Evolutionary conservation across 2,888 invertebrate species (phyloP).

Genomic region (Dryobota labecula): DNA sequence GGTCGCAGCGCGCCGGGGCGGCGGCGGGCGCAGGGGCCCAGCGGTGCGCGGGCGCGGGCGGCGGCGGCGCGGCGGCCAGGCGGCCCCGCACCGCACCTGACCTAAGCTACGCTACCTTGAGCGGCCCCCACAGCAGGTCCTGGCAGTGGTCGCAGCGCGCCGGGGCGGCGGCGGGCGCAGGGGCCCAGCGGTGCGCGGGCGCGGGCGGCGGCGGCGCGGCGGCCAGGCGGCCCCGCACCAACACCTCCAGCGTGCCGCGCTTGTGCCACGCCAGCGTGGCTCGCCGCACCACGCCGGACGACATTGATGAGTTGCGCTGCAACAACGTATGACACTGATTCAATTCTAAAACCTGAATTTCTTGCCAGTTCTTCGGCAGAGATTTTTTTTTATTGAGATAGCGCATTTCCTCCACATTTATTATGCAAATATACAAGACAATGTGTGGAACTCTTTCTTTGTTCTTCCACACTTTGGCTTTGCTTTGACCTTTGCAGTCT

Average conservation of each 20-base stretch:
- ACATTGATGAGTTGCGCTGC: slow-evolving; percentile 95
- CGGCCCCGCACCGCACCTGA: slow-evolving; percentile 96
- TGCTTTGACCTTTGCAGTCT: too few relatives aligned
- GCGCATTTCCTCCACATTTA: neutral
- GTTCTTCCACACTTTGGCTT: too few relatives aligned
- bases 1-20: slow-evolving; percentile 97
- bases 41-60: slow-evolving; percentile 84
- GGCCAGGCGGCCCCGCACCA: slow-evolving; percentile 96
- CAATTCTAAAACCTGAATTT: too few relatives aligned
- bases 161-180: slow-evolving; percentile 96
- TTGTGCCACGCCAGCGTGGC: slow-evolving; percentile 96
- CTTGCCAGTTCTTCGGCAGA: too few relatives aligned
- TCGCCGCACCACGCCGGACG: slow-evolving; percentile 95
- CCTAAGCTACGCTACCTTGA: too few relatives aligned
- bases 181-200: slow-evolving; percentile 76
- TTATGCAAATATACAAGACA: too few relatives aligned
- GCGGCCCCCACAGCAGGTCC: slow-evolving; percentile 96
- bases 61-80: slow-evolving; percentile 94
- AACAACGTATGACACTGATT: neutral
- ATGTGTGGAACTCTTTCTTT: too few relatives aligned
- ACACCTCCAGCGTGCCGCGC: slow-evolving; percentile 96
- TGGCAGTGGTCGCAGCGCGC: slow-evolving; percentile 94
- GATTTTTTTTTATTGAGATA: too few relatives aligned
- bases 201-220: slow-evolving; percentile 93
- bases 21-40: slow-evolving; percentile 92